Evolutionary conservation across 2,888 invertebrate genomes (phyloP).

Genomic region (Helicoverpa assulta): DNA sequence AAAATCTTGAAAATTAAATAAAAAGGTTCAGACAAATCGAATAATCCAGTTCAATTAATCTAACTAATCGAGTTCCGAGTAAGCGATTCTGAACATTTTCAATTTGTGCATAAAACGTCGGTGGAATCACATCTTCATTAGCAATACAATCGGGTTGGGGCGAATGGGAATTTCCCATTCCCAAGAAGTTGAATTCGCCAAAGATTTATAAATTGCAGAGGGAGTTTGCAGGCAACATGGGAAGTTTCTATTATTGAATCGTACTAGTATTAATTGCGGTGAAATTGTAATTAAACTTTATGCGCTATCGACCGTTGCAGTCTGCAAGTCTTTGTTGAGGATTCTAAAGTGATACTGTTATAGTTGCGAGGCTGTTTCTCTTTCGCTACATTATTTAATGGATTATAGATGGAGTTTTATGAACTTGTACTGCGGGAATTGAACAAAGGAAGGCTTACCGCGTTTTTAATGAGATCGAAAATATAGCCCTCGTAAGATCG

Average conservation of each 20-base stretch:
- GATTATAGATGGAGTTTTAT: background rate
- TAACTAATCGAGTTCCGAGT: constrained; percentile 63
- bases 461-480: too few species aligned
- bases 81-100: constrained; percentile 74
- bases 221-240: constrained; percentile 57
- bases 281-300: constrained; percentile 62
- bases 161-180: constrained; percentile 75
- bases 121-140: constrained; percentile 79
- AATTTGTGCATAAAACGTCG: constrained; percentile 77
- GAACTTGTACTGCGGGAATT: too few species aligned
- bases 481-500: too few species aligned
- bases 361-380: constrained; percentile 3
- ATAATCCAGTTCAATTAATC: constrained; percentile 70
- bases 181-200: constrained; percentile 67
- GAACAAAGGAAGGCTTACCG: too few species aligned
- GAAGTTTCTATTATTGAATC: constrained; percentile 58
- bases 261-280: constrained; percentile 59
- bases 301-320: constrained; percentile 45
- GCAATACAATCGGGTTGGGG: constrained; percentile 77
- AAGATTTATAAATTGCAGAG: constrained; percentile 63
- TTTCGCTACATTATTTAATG: background rate
- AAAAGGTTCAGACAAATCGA: constrained; percentile 60
- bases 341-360: constrained; percentile 13
- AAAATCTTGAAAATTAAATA: constrained; percentile 58
- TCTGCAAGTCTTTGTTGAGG: constrained; percentile 42